Conservation (phyloP, 2,113 vertebrate species). For the Thomomys bottae region DNA sequence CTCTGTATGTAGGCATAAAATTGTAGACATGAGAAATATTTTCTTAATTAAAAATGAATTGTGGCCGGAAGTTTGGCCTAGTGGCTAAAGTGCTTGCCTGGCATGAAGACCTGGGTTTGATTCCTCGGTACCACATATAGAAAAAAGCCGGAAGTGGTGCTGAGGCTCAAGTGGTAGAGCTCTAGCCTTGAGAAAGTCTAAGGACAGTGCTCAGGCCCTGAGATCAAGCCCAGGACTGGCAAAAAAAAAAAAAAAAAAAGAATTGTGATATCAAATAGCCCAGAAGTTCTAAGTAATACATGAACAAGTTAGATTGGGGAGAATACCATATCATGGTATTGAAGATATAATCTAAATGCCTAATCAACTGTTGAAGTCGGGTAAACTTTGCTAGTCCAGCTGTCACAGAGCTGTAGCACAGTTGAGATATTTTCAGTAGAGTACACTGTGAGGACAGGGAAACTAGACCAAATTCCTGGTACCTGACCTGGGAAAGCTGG, state of each 20-base stretch:
- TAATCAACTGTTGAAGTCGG: neutral
- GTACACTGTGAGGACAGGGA: rapidly evolving
- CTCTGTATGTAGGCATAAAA: neutral
- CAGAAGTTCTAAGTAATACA: conserved; percentile 16
- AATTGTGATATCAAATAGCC: conserved; percentile 12
- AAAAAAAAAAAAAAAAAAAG: too few relatives aligned
- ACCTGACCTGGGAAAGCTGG: neutral
- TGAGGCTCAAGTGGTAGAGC: too few relatives aligned
- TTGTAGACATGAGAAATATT: neutral
- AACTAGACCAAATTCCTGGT: neutral
- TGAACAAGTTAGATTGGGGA: neutral
- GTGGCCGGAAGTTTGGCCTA: too few relatives aligned
- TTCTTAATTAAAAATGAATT: conserved; percentile 5
- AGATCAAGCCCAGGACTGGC: too few relatives aligned
- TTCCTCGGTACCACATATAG: too few relatives aligned
- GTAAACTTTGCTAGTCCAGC: neutral
- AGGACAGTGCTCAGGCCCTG: too few relatives aligned
- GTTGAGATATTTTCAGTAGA: neutral
- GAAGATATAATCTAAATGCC: neutral
- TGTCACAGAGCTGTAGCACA: neutral
- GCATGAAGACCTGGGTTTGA: too few relatives aligned
- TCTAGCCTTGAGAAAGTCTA: too few relatives aligned
- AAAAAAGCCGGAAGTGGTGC: too few relatives aligned
- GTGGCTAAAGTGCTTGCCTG: too few relatives aligned
- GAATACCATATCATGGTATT: neutral